These are phyloP conservation scores for Plestiodon gilberti DNA, from an alignment of 2,113 vertebrate genomes.

Conservation along the genomic window DNA sequence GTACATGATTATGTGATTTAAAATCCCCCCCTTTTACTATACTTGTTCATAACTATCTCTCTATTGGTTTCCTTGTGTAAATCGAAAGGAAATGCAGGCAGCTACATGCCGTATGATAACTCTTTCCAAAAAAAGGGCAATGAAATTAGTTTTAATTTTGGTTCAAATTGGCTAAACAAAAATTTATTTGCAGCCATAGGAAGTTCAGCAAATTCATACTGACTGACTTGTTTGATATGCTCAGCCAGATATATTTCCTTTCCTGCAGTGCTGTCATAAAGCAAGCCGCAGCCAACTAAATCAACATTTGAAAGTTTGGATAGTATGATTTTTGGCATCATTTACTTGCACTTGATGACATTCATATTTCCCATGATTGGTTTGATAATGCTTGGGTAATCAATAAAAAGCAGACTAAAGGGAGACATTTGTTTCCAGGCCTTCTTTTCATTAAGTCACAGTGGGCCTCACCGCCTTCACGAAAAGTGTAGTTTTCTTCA, in stretches of 20 bases:
- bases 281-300: slow-evolving; percentile 34
- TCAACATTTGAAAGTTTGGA: slow-evolving; percentile 32
- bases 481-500: slow-evolving; percentile 62
- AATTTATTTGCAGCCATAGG: neutral
- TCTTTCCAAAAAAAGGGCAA: neutral
- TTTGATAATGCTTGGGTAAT: slow-evolving; percentile 67
- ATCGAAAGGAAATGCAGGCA: neutral
- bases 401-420: slow-evolving; percentile 46
- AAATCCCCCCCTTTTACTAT: neutral
- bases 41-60: neutral
- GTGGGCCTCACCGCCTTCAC: slow-evolving; percentile 44
- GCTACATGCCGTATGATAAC: neutral
- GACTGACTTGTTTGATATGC: neutral
- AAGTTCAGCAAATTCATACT: neutral
- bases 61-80: neutral
- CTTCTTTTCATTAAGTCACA: slow-evolving; percentile 68
- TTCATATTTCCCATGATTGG: slow-evolving; percentile 59
- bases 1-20: neutral
- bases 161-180: neutral
- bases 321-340: slow-evolving; percentile 17
- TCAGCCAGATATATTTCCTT: neutral
- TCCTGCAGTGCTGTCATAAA: neutral
- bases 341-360: slow-evolving; percentile 48
- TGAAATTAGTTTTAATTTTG: no score
- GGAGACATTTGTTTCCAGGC: slow-evolving; percentile 63